These are phyloP conservation scores for Nemapogon koenigi DNA, from an alignment of 2,888 invertebrate species.

Conservation along the genomic window DNA sequence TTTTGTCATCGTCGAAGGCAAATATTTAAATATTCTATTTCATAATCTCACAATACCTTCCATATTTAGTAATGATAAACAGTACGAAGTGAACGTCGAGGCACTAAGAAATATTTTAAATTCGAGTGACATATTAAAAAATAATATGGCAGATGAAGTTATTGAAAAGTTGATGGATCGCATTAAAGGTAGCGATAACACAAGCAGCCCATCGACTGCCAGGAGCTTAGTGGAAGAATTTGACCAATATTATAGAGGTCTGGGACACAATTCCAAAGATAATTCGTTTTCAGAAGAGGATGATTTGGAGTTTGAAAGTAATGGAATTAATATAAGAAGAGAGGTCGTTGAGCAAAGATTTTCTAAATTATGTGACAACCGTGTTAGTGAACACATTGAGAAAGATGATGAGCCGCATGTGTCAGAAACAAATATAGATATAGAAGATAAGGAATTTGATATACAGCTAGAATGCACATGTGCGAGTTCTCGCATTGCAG, in stretches of 20 bases:
- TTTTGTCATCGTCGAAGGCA: conserved; percentile 45
- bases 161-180: conserved; percentile 39
- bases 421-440: no score
- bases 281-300: no score
- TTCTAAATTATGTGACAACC: no score
- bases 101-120: conserved; percentile 43
- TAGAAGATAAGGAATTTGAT: no score
- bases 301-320: no score
- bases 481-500: no score
- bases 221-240: conserved; percentile 51
- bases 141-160: conserved; percentile 13
- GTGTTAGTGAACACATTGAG: no score
- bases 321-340: no score
- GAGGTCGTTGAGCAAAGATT: no score
- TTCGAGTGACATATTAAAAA: conserved; percentile 25
- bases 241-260: conserved; percentile 42
- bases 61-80: conserved; percentile 46
- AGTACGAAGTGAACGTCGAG: conserved; percentile 53
- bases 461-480: no score
- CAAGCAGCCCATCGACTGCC: conserved; percentile 43
- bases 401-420: no score
- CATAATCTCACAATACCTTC: conserved; percentile 41
- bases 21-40: conserved; percentile 50
- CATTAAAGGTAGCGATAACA: conserved; percentile 33
- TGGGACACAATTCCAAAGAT: conserved; percentile 16